Evolutionary conservation across 2,113 vertebrate genomes (phyloP).

Genomic region (Lontra canadensis): DNA sequence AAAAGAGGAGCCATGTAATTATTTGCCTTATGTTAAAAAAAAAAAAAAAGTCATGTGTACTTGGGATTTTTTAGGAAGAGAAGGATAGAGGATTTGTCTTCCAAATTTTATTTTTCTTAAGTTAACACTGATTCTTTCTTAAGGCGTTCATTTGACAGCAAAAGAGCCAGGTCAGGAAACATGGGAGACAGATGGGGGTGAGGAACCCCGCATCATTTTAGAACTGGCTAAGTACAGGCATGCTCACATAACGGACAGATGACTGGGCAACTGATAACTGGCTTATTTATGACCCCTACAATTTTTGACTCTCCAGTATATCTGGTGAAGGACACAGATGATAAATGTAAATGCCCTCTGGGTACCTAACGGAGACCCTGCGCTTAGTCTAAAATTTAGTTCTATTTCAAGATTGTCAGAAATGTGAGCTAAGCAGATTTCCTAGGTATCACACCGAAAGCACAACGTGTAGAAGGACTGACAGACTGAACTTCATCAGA

Average conservation of each 20-base stretch:
- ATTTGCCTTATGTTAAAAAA: not conserved
- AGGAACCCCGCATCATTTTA: not conserved
- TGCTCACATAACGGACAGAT: not conserved
- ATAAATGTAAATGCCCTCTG: not conserved
- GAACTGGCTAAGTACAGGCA: not conserved
- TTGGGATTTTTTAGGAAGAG: not conserved
- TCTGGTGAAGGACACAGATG: not conserved
- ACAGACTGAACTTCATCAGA: not conserved
- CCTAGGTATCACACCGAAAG: not conserved
- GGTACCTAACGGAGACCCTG: not conserved
- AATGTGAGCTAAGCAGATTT: not conserved
- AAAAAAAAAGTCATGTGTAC: not conserved
- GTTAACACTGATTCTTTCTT: not conserved
- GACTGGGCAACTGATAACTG: not conserved
- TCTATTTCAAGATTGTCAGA: not conserved
- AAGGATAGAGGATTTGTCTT: not conserved
- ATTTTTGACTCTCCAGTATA: not conserved
- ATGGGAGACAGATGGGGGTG: not conserved
- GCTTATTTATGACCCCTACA: not conserved
- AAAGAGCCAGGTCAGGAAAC: not conserved
- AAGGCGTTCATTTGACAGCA: not conserved
- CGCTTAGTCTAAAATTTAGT: not conserved
- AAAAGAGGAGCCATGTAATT: not conserved
- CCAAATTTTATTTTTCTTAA: not conserved
- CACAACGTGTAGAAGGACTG: not conserved